These are phyloP conservation scores for Serranus cabrilla DNA, from an alignment of 2,797 vertebrate species.

Conservation along the genomic window DNA sequence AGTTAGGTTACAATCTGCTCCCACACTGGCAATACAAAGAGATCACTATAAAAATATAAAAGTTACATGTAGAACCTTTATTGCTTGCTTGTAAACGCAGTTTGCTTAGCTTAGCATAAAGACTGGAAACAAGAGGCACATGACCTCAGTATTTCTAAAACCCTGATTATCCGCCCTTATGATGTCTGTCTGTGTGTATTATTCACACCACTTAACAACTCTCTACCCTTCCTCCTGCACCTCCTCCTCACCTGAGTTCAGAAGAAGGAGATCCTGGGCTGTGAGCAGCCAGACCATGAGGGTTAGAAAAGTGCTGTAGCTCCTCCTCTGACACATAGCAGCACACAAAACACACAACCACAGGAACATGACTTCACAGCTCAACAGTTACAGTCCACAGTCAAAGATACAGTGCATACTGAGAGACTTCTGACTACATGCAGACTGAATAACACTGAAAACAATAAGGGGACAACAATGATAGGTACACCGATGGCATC, in stretches of 20 bases:
- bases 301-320: slow-evolving; percentile 89
- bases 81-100: no score
- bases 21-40: no score
- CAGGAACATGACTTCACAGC: slow-evolving; percentile 76
- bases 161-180: not conserved
- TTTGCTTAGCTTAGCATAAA: slow-evolving; percentile 12
- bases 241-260: slow-evolving; percentile 83
- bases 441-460: slow-evolving; percentile 61
- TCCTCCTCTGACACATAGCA: slow-evolving; percentile 86
- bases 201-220: not conserved
- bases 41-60: no score
- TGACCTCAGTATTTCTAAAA: not conserved
- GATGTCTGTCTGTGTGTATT: not conserved
- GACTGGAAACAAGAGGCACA: not conserved
- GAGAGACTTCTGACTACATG: slow-evolving; percentile 59
- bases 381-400: slow-evolving; percentile 62
- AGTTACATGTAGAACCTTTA: no score
- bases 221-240: slow-evolving; percentile 6
- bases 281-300: slow-evolving; percentile 89
- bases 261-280: slow-evolving; percentile 87
- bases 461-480: slow-evolving; percentile 50
- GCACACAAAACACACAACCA: slow-evolving; percentile 79
- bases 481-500: slow-evolving; percentile 21
- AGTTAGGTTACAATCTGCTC: no score
- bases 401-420: slow-evolving; percentile 38